These are phyloP conservation scores for Heptranchias perlo DNA, from an alignment of 2,113 vertebrate genomes.

Conservation along the genomic window DNA sequence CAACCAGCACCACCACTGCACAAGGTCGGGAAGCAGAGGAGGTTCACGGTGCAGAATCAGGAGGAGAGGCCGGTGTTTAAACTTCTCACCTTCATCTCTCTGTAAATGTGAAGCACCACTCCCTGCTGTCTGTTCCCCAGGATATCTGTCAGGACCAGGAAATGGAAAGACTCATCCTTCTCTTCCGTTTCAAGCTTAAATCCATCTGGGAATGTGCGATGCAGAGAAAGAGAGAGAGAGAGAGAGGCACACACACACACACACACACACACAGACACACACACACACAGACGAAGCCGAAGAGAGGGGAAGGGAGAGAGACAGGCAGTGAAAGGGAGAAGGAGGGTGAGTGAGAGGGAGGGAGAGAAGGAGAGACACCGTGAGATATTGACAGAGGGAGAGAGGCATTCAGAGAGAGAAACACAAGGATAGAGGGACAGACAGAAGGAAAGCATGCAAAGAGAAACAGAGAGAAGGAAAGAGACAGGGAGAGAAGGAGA, in stretches of 20 bases:
- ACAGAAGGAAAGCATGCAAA: too few species aligned
- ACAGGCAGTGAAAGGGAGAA: not conserved
- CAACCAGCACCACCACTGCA: too few species aligned
- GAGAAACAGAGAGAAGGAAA: not conserved
- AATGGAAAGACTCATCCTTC: conserved; percentile 20
- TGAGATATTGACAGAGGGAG: not conserved
- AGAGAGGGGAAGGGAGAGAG: not conserved
- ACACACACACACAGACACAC: not conserved
- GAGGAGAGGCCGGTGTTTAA: not conserved
- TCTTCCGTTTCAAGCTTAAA: not conserved
- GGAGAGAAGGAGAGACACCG: not conserved
- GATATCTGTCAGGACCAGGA: conserved; percentile 38
- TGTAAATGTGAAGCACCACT: conserved; percentile 9
- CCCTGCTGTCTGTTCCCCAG: conserved; percentile 34
- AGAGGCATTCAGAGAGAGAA: not conserved
- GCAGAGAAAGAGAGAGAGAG: not conserved
- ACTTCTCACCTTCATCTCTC: conserved; percentile 7
- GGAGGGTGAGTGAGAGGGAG: not conserved
- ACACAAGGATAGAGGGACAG: not conserved
- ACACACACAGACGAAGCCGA: too few species aligned
- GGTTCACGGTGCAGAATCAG: too few species aligned
- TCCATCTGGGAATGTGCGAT: conserved; percentile 13
- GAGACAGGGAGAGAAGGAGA: not conserved
- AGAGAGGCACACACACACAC: not conserved
- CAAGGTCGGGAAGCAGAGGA: too few species aligned